Percentiles rank a stretch among this genome's conserved stretches.
Evolutionary conservation across 2,113 vertebrate species (phyloP).

Genomic region (Lontra canadensis): DNA sequence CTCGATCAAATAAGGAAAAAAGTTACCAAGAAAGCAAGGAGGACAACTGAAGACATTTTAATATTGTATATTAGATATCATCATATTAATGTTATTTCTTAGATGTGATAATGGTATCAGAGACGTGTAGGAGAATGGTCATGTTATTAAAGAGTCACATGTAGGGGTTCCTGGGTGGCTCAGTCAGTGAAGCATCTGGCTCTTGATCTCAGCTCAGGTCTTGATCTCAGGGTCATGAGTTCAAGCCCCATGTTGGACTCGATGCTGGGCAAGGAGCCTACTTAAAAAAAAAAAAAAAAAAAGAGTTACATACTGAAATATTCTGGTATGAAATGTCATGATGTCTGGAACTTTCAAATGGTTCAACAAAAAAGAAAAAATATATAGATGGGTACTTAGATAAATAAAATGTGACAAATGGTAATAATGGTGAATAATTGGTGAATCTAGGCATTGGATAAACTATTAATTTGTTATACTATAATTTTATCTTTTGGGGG

Average conservation of each 20-base stretch:
- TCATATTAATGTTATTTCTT: neutral
- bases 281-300: neutral
- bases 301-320: neutral
- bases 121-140: neutral
- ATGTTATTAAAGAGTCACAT: neutral
- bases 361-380: neutral
- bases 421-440: neutral
- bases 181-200: neutral
- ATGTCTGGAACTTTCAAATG: neutral
- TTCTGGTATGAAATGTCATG: neutral
- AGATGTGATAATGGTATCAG: neutral
- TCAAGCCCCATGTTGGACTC: neutral
- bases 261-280: neutral
- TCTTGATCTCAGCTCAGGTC: neutral
- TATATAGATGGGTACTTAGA: neutral
- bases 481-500: neutral
- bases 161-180: neutral
- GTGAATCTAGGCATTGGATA: neutral
- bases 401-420: neutral
- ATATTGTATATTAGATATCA: neutral
- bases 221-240: neutral
- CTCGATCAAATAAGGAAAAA: neutral
- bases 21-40: neutral
- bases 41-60: neutral
- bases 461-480: neutral